These are phyloP conservation scores for Syngnathus acus DNA, from an alignment of 2,797 vertebrate species.

Conservation along the genomic window DNA sequence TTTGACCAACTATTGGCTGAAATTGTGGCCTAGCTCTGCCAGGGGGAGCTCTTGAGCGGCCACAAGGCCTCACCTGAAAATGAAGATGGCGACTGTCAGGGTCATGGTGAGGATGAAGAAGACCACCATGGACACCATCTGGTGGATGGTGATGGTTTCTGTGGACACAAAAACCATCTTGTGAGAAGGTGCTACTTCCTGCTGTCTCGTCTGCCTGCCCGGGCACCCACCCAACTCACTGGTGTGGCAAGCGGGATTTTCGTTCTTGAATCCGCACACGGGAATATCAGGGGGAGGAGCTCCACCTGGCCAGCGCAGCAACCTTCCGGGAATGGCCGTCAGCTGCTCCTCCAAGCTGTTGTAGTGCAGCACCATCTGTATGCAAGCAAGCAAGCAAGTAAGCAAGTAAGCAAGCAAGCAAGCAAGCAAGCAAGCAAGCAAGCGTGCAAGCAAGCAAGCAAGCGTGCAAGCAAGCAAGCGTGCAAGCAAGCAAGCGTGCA, in stretches of 20 bases:
- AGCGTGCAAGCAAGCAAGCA: no score
- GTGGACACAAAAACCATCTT: conserved; percentile 3
- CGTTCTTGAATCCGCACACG: conserved; percentile 80
- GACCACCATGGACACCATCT: conserved; percentile 79
- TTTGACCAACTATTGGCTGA: no score
- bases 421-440: no score
- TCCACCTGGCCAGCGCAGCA: conserved; percentile 76
- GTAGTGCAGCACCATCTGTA: conserved; percentile 77
- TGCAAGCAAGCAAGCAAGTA: no score
- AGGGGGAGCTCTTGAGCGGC: no score
- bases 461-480: no score
- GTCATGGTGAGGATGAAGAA: conserved; percentile 75
- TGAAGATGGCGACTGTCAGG: conserved; percentile 78
- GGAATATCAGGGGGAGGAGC: conserved; percentile 74
- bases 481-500: no score
- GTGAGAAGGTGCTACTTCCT: no score
- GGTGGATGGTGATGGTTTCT: conserved; percentile 80
- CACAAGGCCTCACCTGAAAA: conserved; percentile 62
- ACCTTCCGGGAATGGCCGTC: conserved; percentile 50
- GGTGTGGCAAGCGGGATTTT: conserved; percentile 71
- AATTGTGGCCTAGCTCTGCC: no score
- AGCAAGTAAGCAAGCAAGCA: no score
- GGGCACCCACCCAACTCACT: conserved; percentile 56
- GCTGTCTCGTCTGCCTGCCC: no score
- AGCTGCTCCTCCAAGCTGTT: conserved; percentile 79